These are phyloP conservation scores for Squalus acanthias DNA, from an alignment of 2,797 vertebrate genomes.

Conservation along the genomic window DNA sequence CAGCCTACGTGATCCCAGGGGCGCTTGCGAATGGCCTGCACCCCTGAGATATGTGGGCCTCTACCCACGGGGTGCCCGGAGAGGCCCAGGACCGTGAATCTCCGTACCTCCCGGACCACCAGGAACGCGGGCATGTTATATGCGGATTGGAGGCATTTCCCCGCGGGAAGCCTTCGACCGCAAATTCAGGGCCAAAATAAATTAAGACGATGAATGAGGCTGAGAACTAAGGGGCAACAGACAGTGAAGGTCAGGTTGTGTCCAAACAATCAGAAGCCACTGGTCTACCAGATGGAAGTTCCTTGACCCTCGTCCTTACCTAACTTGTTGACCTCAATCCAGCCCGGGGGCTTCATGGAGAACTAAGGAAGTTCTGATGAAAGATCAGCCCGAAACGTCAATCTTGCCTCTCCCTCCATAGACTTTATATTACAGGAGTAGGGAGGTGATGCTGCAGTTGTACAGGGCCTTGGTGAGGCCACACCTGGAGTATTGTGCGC, in stretches of 20 bases:
- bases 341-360: not conserved
- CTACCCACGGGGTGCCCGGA: no score
- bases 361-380: not conserved
- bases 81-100: no score
- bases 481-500: no score
- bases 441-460: no score
- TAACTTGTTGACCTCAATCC: not conserved
- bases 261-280: not conserved
- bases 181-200: not conserved
- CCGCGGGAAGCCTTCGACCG: no score
- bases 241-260: not conserved
- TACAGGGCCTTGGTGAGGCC: no score
- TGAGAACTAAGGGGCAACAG: not conserved
- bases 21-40: no score
- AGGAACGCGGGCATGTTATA: no score
- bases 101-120: no score
- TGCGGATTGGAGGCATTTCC: no score
- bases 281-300: not conserved
- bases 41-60: no score
- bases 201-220: not conserved
- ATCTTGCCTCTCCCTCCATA: not conserved
- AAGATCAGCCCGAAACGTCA: not conserved
- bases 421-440: not conserved
- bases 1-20: no score
- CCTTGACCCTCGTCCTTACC: not conserved